phyloP scores from a whole-genome alignment of 2,797 vertebrate species.

The Graptemys geographica region DNA sequence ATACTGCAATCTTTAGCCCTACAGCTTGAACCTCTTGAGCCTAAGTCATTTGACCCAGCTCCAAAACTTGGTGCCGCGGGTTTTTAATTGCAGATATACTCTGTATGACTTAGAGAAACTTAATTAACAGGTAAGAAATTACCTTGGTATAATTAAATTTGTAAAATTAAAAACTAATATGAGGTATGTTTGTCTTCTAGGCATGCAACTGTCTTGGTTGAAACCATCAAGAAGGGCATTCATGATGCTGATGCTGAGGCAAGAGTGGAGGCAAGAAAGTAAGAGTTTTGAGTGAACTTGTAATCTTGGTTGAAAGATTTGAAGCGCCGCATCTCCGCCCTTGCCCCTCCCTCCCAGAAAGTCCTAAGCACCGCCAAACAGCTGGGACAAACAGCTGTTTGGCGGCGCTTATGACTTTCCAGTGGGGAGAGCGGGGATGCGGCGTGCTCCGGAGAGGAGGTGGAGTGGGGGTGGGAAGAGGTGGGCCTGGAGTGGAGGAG shows the following conservation, averaged over 20 bases:
- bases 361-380: too few relatives aligned
- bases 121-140: not conserved
- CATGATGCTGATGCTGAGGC: slow-evolving; percentile 97
- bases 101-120: not conserved
- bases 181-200: slow-evolving; percentile 79
- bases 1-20: not conserved
- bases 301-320: not conserved
- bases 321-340: not conserved
- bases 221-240: slow-evolving; percentile 98
- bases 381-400: too few relatives aligned
- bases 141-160: not conserved
- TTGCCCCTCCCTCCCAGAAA: too few relatives aligned
- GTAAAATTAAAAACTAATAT: not conserved
- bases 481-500: too few relatives aligned
- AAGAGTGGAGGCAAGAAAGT: slow-evolving; percentile 98
- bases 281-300: slow-evolving; percentile 68
- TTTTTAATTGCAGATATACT: not conserved
- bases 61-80: not conserved
- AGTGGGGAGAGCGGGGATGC: too few relatives aligned
- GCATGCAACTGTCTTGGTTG: slow-evolving; percentile 94
- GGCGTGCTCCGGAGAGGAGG: too few relatives aligned
- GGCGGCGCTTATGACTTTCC: too few relatives aligned
- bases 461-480: too few relatives aligned
- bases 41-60: not conserved
- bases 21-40: not conserved